Conservation (phyloP, 2,113 vertebrate genomes). For the Felis chaus region DNA sequence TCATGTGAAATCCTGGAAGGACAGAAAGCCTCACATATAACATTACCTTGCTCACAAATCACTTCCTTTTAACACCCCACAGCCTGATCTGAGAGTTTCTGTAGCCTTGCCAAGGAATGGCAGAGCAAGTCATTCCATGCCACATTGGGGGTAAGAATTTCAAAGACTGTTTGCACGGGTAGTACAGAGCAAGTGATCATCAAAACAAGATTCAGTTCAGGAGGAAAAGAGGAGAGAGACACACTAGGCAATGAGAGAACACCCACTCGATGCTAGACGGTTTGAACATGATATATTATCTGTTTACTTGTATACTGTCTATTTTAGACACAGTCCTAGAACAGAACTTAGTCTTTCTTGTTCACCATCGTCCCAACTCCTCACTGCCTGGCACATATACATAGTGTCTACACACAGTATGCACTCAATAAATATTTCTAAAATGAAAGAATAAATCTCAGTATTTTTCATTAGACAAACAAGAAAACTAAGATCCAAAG, state of each 20-base stretch:
- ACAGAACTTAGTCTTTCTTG: not conserved
- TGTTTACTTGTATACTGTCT: not conserved
- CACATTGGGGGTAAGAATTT: not conserved
- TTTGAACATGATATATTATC: not conserved
- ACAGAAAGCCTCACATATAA: not conserved
- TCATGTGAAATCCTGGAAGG: not conserved
- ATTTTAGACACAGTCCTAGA: not conserved
- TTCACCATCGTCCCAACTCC: not conserved
- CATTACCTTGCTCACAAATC: not conserved
- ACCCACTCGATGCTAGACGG: not conserved
- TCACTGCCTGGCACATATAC: not conserved
- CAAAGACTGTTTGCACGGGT: not conserved
- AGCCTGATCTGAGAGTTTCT: not conserved
- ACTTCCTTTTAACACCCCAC: not conserved
- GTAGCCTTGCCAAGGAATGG: not conserved
- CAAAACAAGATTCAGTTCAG: not conserved
- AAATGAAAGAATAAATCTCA: conserved; percentile 35
- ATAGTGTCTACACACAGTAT: not conserved
- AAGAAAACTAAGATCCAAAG: conserved; percentile 33
- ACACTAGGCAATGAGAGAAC: not conserved
- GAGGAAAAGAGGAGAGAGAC: not conserved
- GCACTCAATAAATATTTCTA: not conserved
- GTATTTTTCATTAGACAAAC: not conserved
- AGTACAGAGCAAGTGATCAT: not conserved
- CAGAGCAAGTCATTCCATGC: not conserved